A percentile compares a stretch with the other conserved stretches of the same genome.
phyloP scores from a whole-genome alignment of 1,140 invertebrate genomes.

The Bicyclus anynana region DNA sequence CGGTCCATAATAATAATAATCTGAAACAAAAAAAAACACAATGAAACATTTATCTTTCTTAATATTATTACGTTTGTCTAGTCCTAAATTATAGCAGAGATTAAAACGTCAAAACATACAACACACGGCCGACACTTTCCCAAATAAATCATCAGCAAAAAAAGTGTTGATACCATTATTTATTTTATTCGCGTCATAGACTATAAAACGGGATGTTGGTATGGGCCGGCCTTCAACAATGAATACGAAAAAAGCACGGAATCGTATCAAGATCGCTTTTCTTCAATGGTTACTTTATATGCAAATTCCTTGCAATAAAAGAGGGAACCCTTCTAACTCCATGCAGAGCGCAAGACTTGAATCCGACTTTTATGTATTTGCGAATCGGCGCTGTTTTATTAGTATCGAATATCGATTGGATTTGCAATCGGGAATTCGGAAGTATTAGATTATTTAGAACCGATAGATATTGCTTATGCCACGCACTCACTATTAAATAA shows the following conservation, averaged over 20 bases:
- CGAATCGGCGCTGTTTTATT: conserved; percentile 71
- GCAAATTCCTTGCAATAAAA: conserved; percentile 75
- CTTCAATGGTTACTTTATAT: conserved; percentile 77
- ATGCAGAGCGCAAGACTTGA: conserved; percentile 65
- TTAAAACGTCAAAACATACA: conserved; percentile 10
- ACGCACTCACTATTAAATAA: no score
- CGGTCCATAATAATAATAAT: neutral
- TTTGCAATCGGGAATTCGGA: conserved; percentile 5
- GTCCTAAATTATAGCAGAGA: conserved; percentile 2
- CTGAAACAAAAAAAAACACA: conserved; percentile 2
- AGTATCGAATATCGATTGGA: conserved; percentile 68
- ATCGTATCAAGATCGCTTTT: conserved; percentile 70
- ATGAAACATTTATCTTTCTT: neutral
- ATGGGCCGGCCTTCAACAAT: conserved; percentile 63
- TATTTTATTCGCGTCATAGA: conserved; percentile 64
- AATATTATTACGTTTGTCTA: neutral
- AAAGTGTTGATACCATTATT: conserved; percentile 68
- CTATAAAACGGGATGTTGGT: conserved; percentile 60
- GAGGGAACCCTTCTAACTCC: conserved; percentile 71
- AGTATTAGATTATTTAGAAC: no score
- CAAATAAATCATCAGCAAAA: conserved; percentile 60
- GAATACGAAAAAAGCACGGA: conserved; percentile 68
- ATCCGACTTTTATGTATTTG: conserved; percentile 69
- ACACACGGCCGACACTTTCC: conserved; percentile 27
- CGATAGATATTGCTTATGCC: neutral